A percentile compares a stretch with the other conserved stretches of the same genome.
These are phyloP conservation scores for Enteromius thamalakanensis DNA, from an alignment of 2,797 vertebrate species.

Conservation along the genomic window DNA sequence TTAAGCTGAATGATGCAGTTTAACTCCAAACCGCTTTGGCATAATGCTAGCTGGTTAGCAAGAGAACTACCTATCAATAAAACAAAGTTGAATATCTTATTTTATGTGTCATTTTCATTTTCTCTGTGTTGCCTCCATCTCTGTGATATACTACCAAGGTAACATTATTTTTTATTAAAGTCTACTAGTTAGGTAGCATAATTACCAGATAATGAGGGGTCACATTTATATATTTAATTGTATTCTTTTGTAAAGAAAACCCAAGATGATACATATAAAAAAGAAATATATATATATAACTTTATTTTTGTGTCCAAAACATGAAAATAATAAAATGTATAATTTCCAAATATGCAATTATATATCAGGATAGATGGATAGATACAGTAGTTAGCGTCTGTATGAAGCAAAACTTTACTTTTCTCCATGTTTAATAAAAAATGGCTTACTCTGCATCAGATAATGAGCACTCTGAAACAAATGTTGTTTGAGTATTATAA, in stretches of 20 bases:
- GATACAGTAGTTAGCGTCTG: not conserved
- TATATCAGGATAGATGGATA: not conserved
- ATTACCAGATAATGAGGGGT: not conserved
- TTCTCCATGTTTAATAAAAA: not conserved
- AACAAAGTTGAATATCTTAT: not conserved
- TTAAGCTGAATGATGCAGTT: slow-evolving; percentile 24
- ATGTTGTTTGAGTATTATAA: slow-evolving; percentile 39
- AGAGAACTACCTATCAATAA: slow-evolving; percentile 8
- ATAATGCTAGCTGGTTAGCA: slow-evolving; percentile 6
- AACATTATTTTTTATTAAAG: not conserved
- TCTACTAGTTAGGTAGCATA: not conserved
- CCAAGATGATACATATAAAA: not conserved
- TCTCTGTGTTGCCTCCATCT: too few relatives aligned
- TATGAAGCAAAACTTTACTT: not conserved
- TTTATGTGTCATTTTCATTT: too few relatives aligned
- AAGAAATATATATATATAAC: not conserved
- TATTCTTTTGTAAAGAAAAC: not conserved
- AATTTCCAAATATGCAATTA: not conserved
- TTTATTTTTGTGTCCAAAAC: not conserved
- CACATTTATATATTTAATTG: too few relatives aligned
- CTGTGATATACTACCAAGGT: not conserved
- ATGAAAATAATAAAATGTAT: not conserved
- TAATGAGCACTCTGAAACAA: slow-evolving; percentile 36
- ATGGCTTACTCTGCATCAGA: not conserved
- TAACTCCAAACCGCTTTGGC: slow-evolving; percentile 1